Evolutionary conservation across 2,113 vertebrate genomes (phyloP).

Genomic region (Origma solitaria): DNA sequence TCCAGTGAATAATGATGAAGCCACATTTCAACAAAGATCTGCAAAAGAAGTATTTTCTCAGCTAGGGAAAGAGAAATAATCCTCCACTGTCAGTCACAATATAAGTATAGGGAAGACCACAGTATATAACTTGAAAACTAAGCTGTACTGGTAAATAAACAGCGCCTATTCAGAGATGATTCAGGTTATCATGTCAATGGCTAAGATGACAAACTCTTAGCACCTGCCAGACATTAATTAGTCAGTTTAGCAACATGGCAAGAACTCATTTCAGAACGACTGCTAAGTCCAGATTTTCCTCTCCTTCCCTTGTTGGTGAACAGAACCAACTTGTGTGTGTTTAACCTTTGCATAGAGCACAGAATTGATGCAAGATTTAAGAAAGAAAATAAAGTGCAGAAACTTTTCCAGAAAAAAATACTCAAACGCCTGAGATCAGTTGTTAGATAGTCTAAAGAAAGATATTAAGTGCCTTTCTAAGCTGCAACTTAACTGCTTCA

Average conservation of each 20-base stretch:
- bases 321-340: not conserved
- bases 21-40: conserved; percentile 99
- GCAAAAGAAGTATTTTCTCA: conserved; percentile 12
- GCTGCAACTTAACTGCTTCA: not conserved
- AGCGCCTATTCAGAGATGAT: not conserved
- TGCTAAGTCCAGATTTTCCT: not conserved
- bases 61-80: not conserved
- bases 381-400: not conserved
- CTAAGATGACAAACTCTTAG: not conserved
- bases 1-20: conserved; percentile 97
- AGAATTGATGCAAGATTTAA: not conserved
- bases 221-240: not conserved
- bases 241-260: not conserved
- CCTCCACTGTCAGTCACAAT: not conserved
- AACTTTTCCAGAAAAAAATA: not conserved
- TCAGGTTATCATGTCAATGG: not conserved
- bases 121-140: not conserved
- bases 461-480: not conserved
- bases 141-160: not conserved
- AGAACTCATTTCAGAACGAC: not conserved
- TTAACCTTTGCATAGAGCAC: not conserved
- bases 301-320: not conserved
- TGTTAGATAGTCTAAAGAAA: not conserved
- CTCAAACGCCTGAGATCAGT: not conserved
- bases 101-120: not conserved